Evolutionary conservation across 1,140 invertebrate species (phyloP), one percentile per base, ranked within the genome.

Genomic region (Psix sp.): DNA sequence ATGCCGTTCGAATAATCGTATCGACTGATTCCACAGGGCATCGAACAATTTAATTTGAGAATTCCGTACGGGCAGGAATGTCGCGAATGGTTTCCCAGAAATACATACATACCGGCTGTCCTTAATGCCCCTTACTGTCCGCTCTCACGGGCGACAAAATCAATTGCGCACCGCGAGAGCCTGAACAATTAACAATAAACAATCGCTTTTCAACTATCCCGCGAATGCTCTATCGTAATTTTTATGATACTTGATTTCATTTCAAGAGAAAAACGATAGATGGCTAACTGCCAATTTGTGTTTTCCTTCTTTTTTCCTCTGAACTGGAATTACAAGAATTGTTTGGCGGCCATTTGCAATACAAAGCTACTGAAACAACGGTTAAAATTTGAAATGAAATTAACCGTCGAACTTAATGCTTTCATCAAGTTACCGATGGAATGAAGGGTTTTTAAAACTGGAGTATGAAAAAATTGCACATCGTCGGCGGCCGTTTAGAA

Each of bases 21-120:
- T 67, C 70, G 60, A 77, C 75, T 76, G 77, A 83, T 83, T 76
- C 67, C 57, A 72, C 48, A 62, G 68, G 71, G 67, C 71, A 71
- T 77, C 73, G 76, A 77, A 80, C 79, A 80, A 82, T 84, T 84
- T 82, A 84, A 84, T 84, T 82, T 84, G 77, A 76, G 73, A 84
- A 84, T 82, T 82, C 78, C 79, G 63, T 56, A 68, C 74, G 49
- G 60, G 16, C 39, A 62, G 57, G 75, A 80, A 77, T 79, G 74
- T 72, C 74, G 62, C 73, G 63, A 77, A 71, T 74, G 51, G 60
- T 77, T 74, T 74, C 67, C 70, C 72, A 71, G 74, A 80, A 80
- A 77, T 74, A 71, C 62, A 74, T 71, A 71, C 67, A 73, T 73
- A 73, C 72, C 59, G 48, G 43, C 63, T 63, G 71, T 70, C 74